Base-by-base conservation (phyloP, 2,888 invertebrate species). In the Lithophane ornitopus region DNA sequence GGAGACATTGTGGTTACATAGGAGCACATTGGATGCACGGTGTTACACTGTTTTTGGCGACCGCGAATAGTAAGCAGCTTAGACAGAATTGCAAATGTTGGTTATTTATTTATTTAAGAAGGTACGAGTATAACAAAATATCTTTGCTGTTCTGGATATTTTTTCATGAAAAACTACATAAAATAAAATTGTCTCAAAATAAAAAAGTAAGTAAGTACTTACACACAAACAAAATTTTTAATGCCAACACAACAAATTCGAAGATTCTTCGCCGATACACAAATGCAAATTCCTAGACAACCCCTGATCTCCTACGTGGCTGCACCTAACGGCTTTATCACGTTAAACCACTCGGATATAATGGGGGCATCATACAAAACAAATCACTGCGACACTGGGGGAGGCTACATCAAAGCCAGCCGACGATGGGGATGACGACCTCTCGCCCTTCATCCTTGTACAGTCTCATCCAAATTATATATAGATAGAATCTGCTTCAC, bases 301-400 rank as follows among this genome's bases (percentile, higher is more conserved):
- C 65, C 63, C 41, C 46, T 46, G n/a, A 46, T 58, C 70, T 70
- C 62, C 70, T 67, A 78, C 80, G 68, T 76, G 41, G 76, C 88
- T 87, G 86, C 70, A 80, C 65, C 78, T 79, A 84, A 87, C 82
- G 81, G 73, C 79, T 84, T 88, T 87, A 86, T 87, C 88, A 84
- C 79, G 81, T 78, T 67, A 78, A 84, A 70, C 86, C 87, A 84
- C 84, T 88, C 80, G 78, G 80, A 79, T 79, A 81, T 79, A 86
- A 86, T 87, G 83, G 80, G 66, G 77, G 44, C 76, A 84, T 77
- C 77, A 84, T 84, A 77, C 73, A 80, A 78, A 87, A 87, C 87
- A 87, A 87, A 87, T 87, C 87, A 84, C 87, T 66, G 77, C 67
- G 75, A 74, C 46, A 68, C 56, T 41, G 56, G 77, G 78, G 85